Evolutionary conservation across 1,140 invertebrate species (phyloP), one percentile per base, ranked within the genome.

Genomic region (Microplitis demolitor): DNA sequence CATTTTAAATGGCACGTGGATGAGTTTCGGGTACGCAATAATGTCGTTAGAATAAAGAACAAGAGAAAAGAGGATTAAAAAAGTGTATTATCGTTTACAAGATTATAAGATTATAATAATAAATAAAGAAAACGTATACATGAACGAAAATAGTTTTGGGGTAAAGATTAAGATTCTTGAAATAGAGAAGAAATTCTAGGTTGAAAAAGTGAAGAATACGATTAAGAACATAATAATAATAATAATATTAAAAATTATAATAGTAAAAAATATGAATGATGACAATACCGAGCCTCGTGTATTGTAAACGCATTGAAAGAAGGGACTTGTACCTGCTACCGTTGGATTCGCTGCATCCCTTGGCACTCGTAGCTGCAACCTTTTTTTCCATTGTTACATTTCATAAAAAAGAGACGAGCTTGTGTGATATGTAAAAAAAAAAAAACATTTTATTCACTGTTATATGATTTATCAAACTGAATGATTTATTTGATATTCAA

Each of bases 261-360:
- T 16, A 58, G 53, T 37, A 58, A 37, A 34, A 39, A 72, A 60
- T 33, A 66, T 62, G 37, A 64, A 58, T 16, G 34, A 72, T 66
- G 70, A 66, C 62, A 72, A 72, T 66, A 62, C 62, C 56, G 35
- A 11, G 66, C 9, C 50, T 16, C 56, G 24, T 50, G 68, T 39
- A 71, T 64, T 71, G 69, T 71, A 16, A 56, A 39, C 14, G 33
- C 16, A 53, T 56, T 51, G 51, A 35, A 35, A 66, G 37, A 58
- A 45, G 35, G 9, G 11, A 58, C n/a, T 58, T 66, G 70, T 72
- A 72, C 69, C 61, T 71, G 61, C 69, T 71, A 53, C 58, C 60
- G 34, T 54, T 53, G 60, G 63, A 24, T 24, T 24, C 24, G 62
- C 37, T 39, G 16, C 63, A 51, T 66, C 63, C 24, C 45, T 66